phyloP scores from a whole-genome alignment of 2,113 vertebrate genomes.

The Gallinago paraguaiae region DNA sequence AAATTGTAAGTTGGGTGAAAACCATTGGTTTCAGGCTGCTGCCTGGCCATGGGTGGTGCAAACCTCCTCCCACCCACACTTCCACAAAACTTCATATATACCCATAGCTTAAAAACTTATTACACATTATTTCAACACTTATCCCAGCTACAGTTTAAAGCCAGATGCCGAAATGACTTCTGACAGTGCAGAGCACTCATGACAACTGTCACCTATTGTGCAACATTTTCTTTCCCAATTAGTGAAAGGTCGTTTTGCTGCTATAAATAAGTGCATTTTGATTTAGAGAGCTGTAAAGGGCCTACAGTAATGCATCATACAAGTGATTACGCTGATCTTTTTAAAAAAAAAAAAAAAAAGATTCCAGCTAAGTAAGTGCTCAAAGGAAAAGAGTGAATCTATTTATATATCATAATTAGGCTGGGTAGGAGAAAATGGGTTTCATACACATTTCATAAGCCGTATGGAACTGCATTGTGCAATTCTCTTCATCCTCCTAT shows the following conservation, averaged over 20 bases:
- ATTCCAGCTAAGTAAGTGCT: not conserved
- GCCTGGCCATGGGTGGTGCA: not conserved
- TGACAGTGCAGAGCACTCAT: not conserved
- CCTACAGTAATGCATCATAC: not conserved
- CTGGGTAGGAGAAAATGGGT: constrained; percentile 12
- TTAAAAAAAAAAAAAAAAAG: not conserved
- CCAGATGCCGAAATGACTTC: not conserved
- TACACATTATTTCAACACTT: not conserved
- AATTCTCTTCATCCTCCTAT: not conserved
- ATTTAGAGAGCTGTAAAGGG: not conserved
- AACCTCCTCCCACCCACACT: not conserved
- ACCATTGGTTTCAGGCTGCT: not conserved
- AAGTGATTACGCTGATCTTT: not conserved
- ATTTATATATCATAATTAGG: constrained; percentile 15
- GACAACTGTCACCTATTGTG: not conserved
- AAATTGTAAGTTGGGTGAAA: not conserved
- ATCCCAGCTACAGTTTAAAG: not conserved
- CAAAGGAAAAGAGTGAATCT: not conserved
- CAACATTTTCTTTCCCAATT: constrained; percentile 28
- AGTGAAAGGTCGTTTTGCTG: constrained; percentile 29
- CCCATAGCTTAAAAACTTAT: not conserved
- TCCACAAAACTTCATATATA: not conserved
- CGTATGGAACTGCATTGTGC: not conserved
- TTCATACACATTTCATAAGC: constrained; percentile 37
- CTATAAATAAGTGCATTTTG: not conserved